Evolutionary conservation across 2,113 vertebrate genomes (phyloP), one percentile per base, ranked within the genome.

Genomic region (Aegotheles bennettii): DNA sequence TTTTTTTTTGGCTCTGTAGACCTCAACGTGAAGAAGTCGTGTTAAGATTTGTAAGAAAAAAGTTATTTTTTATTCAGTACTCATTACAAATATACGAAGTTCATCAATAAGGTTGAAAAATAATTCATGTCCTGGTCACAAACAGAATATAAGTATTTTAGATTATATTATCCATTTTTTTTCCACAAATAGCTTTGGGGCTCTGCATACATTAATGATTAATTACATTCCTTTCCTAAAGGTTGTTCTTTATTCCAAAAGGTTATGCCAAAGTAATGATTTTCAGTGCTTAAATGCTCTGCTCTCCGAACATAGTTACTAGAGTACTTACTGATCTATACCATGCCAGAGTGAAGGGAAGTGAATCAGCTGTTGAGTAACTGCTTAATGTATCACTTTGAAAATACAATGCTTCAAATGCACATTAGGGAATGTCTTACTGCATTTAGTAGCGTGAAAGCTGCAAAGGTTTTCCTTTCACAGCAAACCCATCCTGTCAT

Each of bases 191-290:
- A 67, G 15, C 35, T 68, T 64, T 56, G 61, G 36, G 36, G 56
- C 26, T 90, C n/a, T 81, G 57, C 56, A 31, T 45, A 64, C 1
- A 0, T 79, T 71, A 20, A 75, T 59, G 10, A 78, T 88, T 75
- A 88, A 96, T 92, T 93, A 78, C 74, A 87, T 85, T 83, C 10
- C 53, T 88, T 86, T 73, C 67, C 83, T 64, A 64, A 82, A 88
- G 50, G 29, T 31, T 86, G 74, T 11, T 90, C 12, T 51, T 79
- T 76, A 73, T 76, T 92, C 56, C 53, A 83, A 71, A 87, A 86
- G 15, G 4, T 51, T 73, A 47, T 83, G 57, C 57, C 83, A 60
- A 84, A 76, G 26, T 73, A 90, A 76, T 60, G 83, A 71, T 59
- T 85, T 85, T 56, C 6, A 1, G 18, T 73, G 48, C 35, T 71